Evolutionary conservation across 2,113 vertebrate species (phyloP).

Genomic region (Sander lucioperca): DNA sequence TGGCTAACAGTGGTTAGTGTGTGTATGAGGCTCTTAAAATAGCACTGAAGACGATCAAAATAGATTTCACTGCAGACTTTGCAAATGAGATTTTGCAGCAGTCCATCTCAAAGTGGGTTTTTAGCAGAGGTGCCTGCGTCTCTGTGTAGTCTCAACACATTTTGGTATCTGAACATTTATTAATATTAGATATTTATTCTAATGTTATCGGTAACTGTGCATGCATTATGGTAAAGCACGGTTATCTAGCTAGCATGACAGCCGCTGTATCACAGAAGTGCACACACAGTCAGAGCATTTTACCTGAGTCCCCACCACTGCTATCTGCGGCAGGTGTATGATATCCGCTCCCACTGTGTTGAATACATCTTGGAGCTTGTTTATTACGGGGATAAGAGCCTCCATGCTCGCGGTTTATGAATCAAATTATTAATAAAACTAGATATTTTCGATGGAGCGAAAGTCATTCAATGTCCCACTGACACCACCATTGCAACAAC

Average conservation of each 20-base stretch:
- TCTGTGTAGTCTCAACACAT: not conserved
- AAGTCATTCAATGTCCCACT: conserved; percentile 88
- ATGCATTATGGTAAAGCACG: conserved; percentile 5
- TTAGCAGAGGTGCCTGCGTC: not conserved
- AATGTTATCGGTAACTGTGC: not conserved
- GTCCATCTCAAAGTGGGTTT: not conserved
- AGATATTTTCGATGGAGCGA: conserved; percentile 74
- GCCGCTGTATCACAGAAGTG: conserved; percentile 17
- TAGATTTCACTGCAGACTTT: conserved; percentile 25
- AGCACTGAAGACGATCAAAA: conserved; percentile 35
- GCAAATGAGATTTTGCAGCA: conserved; percentile 13
- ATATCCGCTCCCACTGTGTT: conserved; percentile 97
- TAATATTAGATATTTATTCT: not conserved
- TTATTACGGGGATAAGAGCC: conserved; percentile 97
- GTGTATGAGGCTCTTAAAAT: conserved; percentile 41
- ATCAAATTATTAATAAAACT: conserved; percentile 52
- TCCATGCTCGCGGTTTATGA: conserved; percentile 85
- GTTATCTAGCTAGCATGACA: conserved; percentile 53
- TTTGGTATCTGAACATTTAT: not conserved
- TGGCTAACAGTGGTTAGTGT: not conserved
- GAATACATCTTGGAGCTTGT: conserved; percentile 98
- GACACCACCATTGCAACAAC: conserved; percentile 81
- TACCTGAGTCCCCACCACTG: conserved; percentile 98
- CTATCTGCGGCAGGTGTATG: conserved; percentile 97
- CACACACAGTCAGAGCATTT: conserved; percentile 28